phyloP scores from a whole-genome alignment of 2,888 invertebrate species.

The Macroteleia sp. region DNA sequence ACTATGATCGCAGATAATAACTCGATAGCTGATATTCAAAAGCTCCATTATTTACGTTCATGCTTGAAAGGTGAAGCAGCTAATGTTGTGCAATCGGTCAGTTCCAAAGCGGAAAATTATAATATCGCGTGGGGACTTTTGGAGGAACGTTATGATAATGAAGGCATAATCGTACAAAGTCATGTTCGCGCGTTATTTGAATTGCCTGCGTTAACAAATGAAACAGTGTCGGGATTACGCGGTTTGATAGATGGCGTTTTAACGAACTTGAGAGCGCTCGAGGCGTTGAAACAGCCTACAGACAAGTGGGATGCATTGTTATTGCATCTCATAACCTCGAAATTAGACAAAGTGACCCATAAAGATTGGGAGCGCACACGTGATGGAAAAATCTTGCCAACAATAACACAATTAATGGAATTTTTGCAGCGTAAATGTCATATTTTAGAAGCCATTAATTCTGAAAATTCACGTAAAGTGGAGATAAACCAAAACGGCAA shows the following conservation, averaged over 20 bases:
- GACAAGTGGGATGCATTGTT: background rate
- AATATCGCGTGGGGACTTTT: background rate
- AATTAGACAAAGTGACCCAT: background rate
- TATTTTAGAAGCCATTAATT: background rate
- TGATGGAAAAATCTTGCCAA: no score
- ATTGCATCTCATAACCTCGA: background rate
- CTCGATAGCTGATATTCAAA: no score
- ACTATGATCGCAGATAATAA: no score
- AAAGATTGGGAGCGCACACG: conserved; percentile 7
- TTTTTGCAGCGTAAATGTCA: conserved; percentile 23
- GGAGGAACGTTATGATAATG: background rate
- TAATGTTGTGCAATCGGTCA: no score
- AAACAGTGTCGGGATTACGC: background rate
- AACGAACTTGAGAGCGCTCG: background rate
- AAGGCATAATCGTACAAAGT: conserved; percentile 11
- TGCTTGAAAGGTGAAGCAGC: no score
- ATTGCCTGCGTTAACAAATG: conserved; percentile 13
- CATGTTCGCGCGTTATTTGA: conserved; percentile 40
- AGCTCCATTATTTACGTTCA: no score
- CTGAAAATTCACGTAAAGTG: background rate
- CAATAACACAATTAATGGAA: no score
- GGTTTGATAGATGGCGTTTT: background rate
- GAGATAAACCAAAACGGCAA: no score
- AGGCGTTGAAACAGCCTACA: background rate
- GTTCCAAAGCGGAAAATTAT: background rate